Conservation (phyloP, 2,113 vertebrate genomes). For the Nycticorax nycticorax region DNA sequence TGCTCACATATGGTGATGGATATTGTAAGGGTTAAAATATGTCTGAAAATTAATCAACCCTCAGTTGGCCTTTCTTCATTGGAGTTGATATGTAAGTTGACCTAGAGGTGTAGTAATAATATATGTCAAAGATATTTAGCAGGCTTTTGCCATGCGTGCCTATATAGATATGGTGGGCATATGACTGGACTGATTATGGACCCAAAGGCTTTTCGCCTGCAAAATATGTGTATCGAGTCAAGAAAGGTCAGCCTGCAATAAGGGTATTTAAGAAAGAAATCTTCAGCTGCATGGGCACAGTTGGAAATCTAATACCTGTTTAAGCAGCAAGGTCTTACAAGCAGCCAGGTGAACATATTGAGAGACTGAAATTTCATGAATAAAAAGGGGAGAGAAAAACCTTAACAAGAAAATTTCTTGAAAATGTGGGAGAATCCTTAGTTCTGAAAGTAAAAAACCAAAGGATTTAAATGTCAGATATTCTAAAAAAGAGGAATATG, state of each 20-base stretch:
- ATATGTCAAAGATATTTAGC: constrained; percentile 32
- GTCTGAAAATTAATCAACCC: constrained; percentile 2
- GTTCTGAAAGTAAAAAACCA: background rate
- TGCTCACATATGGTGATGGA: background rate
- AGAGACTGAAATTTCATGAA: background rate
- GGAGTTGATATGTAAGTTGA: constrained; percentile 13
- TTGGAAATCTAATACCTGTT: constrained; percentile 20
- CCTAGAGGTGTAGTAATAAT: constrained; percentile 11
- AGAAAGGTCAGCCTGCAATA: constrained; percentile 11
- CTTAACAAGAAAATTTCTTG: background rate
- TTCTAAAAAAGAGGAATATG: background rate
- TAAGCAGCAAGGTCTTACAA: background rate
- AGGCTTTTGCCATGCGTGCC: background rate
- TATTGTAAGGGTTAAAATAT: background rate
- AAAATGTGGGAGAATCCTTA: background rate
- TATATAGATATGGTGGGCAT: background rate
- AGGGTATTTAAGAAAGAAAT: background rate
- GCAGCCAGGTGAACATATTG: background rate
- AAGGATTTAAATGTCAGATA: background rate
- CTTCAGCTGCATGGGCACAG: background rate
- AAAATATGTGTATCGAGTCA: background rate
- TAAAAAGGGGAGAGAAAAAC: background rate
- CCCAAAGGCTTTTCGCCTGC: background rate
- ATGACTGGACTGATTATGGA: background rate
- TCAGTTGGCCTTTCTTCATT: background rate